Evolutionary conservation across 92 coral and sea anemone genomes (phyloP), one percentile per base, ranked within the genome.

Genomic region (Umimayanthus chanpuru): DNA sequence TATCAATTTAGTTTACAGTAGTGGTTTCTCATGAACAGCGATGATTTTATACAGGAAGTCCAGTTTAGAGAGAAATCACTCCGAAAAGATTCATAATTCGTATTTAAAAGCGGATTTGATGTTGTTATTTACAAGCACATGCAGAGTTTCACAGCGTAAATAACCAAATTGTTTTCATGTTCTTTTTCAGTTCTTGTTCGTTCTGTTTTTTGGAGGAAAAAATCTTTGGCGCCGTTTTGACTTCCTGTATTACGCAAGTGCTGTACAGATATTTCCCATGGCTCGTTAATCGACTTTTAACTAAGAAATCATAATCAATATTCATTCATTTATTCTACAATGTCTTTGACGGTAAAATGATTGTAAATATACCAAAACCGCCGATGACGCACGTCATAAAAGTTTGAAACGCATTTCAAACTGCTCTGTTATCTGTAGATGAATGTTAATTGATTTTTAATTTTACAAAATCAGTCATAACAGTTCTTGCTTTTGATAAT

Each of bases 401-500:
- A 53, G 21, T 75, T 75, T 5, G 23, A 32, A 39, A 75, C 21
- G 18, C 53, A 75, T 75, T 75, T 75, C 79, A n/a, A 75, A 36
- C 73, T 18, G 56, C 40, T 10, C 56, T 44, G 50, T 78, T 44
- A 47, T 41, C 64, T 78, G 74, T 66, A 41, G 66, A 81, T 81
- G 64, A 32, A 66, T 81, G 72, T 38, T 81, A 81, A 81, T 81
- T 38, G 86, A 26, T 81, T 81, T 67, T 64, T 64, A 81, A 81
- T 39, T 64, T 66, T 81, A 23, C 61, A 66, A 64, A 81, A 81
- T 5, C 73, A 18, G 6, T 21, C 74, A 81, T 66, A 81, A 65
- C 49, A 68, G 50, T 81, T 81, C 36, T 81, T 28, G 40, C 15
- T 81, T 81, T 81, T 65, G 73, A 64, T 81, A 40, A 66, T 39